These are phyloP conservation scores for Ophion ellenae DNA, from an alignment of 2,888 invertebrate species.

Conservation along the genomic window DNA sequence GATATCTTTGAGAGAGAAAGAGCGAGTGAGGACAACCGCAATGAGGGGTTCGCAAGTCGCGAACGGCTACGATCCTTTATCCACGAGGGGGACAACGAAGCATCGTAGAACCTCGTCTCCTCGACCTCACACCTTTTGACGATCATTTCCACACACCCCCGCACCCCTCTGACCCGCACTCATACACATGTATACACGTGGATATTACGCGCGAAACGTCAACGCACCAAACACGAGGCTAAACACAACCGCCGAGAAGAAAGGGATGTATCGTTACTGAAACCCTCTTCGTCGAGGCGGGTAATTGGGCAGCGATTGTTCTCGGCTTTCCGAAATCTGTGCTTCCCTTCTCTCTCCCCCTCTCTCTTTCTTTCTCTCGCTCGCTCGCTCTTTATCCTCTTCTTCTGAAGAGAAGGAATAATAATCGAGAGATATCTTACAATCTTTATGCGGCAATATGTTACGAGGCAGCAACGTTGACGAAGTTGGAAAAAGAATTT, in stretches of 20 bases:
- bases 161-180: neutral
- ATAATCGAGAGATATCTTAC: neutral
- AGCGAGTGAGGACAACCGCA: conserved; percentile 4
- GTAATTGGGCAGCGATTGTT: conserved; percentile 65
- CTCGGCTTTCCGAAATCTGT: neutral
- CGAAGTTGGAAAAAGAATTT: neutral
- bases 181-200: neutral
- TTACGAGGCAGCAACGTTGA: neutral
- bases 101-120: neutral
- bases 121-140: neutral
- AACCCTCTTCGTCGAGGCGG: conserved; percentile 76
- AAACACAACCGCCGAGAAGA: neutral
- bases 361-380: neutral
- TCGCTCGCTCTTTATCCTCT: neutral
- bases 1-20: conserved; percentile 1
- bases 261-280: conserved; percentile 65
- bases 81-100: neutral
- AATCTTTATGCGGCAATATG: neutral
- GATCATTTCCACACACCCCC: neutral
- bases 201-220: neutral
- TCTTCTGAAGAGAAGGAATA: neutral
- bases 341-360: neutral
- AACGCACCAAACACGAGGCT: conserved; percentile 74
- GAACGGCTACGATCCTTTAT: conserved; percentile 1
- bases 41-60: conserved; percentile 8